Evolutionary conservation across 2,113 vertebrate species (phyloP).

Genomic region (Tichodroma muraria): DNA sequence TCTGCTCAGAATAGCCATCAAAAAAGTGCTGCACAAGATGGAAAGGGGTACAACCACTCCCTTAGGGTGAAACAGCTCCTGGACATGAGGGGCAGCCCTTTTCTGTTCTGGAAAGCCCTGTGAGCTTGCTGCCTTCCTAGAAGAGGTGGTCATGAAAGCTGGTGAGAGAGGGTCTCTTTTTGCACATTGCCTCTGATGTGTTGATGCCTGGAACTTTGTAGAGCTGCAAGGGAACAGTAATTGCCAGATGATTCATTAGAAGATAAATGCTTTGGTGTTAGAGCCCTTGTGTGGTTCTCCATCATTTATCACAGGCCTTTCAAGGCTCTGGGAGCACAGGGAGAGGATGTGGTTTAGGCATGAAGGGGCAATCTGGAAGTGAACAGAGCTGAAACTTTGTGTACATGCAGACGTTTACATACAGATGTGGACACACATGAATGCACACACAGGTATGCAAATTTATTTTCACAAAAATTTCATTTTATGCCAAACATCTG

Average conservation of each 20-base stretch:
- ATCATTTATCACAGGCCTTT: background rate
- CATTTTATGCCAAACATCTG: background rate
- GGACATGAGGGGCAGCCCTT: background rate
- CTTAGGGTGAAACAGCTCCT: background rate
- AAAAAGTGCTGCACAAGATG: background rate
- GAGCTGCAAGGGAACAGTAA: background rate
- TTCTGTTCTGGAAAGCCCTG: background rate
- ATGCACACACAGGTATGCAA: fast-evolving
- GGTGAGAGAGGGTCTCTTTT: background rate
- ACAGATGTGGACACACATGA: background rate
- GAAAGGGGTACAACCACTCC: background rate
- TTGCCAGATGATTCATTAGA: background rate
- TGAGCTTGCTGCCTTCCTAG: background rate
- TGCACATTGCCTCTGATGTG: background rate
- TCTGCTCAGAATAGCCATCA: background rate
- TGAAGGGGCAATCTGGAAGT: background rate
- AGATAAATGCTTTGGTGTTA: background rate
- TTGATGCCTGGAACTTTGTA: background rate
- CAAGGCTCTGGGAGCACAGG: background rate
- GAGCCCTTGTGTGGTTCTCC: background rate
- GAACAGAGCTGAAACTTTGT: background rate
- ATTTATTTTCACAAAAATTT: background rate
- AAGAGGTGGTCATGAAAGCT: background rate
- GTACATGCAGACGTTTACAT: fast-evolving
- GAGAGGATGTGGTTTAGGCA: background rate